Conservation (phyloP, 2,797 vertebrate genomes). For the Triplophysa yarkandensis region DNA sequence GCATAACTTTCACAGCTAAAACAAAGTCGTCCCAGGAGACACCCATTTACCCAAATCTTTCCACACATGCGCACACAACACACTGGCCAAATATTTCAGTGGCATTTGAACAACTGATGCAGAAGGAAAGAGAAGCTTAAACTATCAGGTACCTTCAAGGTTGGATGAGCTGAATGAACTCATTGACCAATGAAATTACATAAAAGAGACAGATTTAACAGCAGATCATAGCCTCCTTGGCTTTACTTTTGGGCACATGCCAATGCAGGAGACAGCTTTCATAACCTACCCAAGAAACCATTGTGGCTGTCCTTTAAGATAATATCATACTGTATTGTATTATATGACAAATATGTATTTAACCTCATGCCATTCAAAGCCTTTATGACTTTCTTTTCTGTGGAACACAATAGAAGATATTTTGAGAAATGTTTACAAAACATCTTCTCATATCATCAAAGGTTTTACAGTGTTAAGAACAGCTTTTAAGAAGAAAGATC, state of each 20-base stretch:
- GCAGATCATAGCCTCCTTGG: not conserved
- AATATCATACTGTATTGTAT: too few relatives aligned
- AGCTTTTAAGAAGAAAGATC: slow-evolving; percentile 32
- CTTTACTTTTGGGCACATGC: not conserved
- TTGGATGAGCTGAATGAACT: slow-evolving; percentile 6
- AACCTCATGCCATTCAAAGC: too few relatives aligned
- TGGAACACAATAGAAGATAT: too few relatives aligned
- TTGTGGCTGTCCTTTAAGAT: too few relatives aligned
- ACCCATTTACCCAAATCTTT: slow-evolving; percentile 40
- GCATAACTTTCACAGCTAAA: slow-evolving; percentile 14
- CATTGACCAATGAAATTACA: not conserved
- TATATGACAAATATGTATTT: too few relatives aligned
- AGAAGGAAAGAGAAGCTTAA: slow-evolving; percentile 7
- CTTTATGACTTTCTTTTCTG: too few relatives aligned
- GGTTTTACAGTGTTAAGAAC: slow-evolving; percentile 24
- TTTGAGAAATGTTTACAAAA: too few relatives aligned
- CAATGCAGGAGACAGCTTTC: not conserved
- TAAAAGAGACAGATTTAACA: not conserved
- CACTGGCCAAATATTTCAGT: slow-evolving; percentile 19
- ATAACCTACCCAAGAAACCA: not conserved
- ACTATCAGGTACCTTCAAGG: slow-evolving; percentile 8
- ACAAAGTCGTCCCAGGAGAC: slow-evolving; percentile 44
- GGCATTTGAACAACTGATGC: slow-evolving; percentile 2
- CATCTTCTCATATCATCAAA: too few relatives aligned
- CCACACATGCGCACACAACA: not conserved